Base-by-base conservation (phyloP, 2,888 invertebrate genomes). In the Amphipyra tragopoginis region DNA sequence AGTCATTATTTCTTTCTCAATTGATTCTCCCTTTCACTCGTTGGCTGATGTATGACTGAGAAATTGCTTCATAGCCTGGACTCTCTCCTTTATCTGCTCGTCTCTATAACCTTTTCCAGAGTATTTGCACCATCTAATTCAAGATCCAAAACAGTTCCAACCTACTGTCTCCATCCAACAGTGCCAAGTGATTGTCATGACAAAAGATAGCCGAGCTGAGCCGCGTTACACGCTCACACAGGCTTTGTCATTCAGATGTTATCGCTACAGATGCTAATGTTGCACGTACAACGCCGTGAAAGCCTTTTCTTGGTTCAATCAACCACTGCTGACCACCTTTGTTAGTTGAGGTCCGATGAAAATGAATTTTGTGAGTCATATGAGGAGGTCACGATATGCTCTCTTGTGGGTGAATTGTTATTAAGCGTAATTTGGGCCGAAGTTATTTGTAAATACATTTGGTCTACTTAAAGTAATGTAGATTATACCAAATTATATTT, bases 151-250 rank as follows among this genome's bases (percentile, higher is more conserved):
- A 34, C 8, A 21, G 8, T 5, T 13, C 11, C 14, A 77, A 79
- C 84, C 82, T 79, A 59, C 79, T 78, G 78, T 11, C 3, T 43
- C 11, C 1, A 0, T 0, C 3, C n/a, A 21, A 67, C 58, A 59
- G 60, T 75, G 77, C 13, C 63, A 84, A 79, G 74, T 84, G 80
- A 81, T 87, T 84, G 80, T 81, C 84, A 86, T 85, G 80, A 87
- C 87, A 88, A 87, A 83, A 78, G 77, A 72, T 54, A 72, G 80
- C 60, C 60, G 58, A 76, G 81, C 74, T 79, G 77, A 86, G 86
- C 86, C 90, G 88, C 89, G 90, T 92, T 86, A 90, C 90, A 90
- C 91, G 90, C 86, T 84, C 82, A 80, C 72, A 64, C 65, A 65
- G 59, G 62, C 81, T 82, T 90, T 90, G 90, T 90, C 84, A 90